A percentile compares a stretch with the other conserved stretches of the same genome.
These are phyloP conservation scores for Vollenhovia emeryi DNA, from an alignment of 1,140 invertebrate genomes.

Conservation along the genomic window DNA sequence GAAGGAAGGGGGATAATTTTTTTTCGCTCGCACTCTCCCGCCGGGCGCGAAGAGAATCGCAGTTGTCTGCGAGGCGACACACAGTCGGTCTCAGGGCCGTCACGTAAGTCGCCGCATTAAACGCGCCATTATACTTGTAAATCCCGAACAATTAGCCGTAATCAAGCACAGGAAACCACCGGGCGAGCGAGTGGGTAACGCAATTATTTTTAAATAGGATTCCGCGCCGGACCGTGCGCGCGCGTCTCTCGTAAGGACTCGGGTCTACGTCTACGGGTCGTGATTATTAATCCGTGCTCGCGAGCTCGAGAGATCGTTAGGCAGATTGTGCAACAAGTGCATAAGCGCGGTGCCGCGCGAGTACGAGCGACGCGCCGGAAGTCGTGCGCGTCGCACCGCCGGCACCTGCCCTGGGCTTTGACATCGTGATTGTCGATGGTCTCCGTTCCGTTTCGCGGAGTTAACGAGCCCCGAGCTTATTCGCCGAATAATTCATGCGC, in stretches of 20 bases:
- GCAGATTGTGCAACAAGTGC: constrained; percentile 70
- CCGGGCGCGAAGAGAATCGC: constrained; percentile 51
- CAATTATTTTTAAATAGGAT: constrained; percentile 85
- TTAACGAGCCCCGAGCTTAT: constrained; percentile 62
- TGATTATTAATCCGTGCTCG: constrained; percentile 82
- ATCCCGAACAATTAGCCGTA: constrained; percentile 85
- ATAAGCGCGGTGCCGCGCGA: constrained; percentile 42
- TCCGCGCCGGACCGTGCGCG: constrained; percentile 68
- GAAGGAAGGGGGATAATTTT: constrained; percentile 50
- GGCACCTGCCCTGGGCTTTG: constrained; percentile 71
- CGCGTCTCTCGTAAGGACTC: constrained; percentile 69
- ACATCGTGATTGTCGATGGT: constrained; percentile 73
- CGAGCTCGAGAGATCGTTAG: constrained; percentile 72
- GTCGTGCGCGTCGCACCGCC: constrained; percentile 68
- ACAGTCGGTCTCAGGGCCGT: constrained; percentile 70
- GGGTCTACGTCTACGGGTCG: constrained; percentile 68
- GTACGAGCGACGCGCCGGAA: constrained; percentile 74
- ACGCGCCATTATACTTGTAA: constrained; percentile 84
- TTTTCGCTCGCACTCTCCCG: constrained; percentile 37
- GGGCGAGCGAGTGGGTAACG: constrained; percentile 75
- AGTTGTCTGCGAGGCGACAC: constrained; percentile 63
- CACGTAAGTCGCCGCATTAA: constrained; percentile 81
- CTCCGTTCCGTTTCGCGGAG: constrained; percentile 63
- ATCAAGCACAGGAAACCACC: constrained; percentile 84
- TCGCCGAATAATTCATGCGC: constrained; percentile 72